phyloP scores from a whole-genome alignment of 2,888 invertebrate genomes.

The Megaustenia siamemsis region DNA sequence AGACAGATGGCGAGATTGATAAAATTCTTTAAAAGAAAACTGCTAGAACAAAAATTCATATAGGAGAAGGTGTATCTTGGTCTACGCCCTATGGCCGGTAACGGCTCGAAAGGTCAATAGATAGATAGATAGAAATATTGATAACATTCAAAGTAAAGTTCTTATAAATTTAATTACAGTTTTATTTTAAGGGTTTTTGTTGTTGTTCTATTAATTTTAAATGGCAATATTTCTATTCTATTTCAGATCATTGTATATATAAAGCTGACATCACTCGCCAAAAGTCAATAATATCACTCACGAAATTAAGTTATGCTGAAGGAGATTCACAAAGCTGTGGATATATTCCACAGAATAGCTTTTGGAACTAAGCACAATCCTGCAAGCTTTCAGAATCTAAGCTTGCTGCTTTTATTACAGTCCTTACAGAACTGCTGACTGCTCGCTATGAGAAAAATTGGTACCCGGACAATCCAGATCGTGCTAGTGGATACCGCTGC shows the following conservation, averaged over 20 bases:
- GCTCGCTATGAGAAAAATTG: conserved; percentile 85
- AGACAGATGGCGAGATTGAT: too few species aligned
- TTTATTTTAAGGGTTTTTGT: too few species aligned
- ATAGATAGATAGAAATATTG: too few species aligned
- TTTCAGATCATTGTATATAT: conserved; percentile 24
- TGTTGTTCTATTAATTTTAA: not conserved
- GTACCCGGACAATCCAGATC: conserved; percentile 87
- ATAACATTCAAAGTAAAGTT: too few species aligned
- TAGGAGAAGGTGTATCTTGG: too few species aligned
- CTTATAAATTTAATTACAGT: too few species aligned
- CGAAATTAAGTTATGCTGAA: conserved; percentile 40
- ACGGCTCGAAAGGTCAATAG: too few species aligned
- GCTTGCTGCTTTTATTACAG: conserved; percentile 45
- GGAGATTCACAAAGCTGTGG: conserved; percentile 51
- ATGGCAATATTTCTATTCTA: not conserved
- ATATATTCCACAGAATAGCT: conserved; percentile 53
- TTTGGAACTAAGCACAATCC: conserved; percentile 43
- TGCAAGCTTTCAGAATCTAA: conserved; percentile 36
- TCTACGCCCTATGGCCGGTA: too few species aligned
- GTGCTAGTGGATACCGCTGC: conserved; percentile 87
- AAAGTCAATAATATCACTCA: not conserved
- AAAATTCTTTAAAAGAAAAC: too few species aligned
- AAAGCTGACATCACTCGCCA: not conserved
- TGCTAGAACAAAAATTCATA: too few species aligned
- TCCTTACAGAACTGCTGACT: conserved; percentile 65